Conservation (phyloP, 2,888 invertebrate genomes). For the Cheilosia vernalis region DNA sequence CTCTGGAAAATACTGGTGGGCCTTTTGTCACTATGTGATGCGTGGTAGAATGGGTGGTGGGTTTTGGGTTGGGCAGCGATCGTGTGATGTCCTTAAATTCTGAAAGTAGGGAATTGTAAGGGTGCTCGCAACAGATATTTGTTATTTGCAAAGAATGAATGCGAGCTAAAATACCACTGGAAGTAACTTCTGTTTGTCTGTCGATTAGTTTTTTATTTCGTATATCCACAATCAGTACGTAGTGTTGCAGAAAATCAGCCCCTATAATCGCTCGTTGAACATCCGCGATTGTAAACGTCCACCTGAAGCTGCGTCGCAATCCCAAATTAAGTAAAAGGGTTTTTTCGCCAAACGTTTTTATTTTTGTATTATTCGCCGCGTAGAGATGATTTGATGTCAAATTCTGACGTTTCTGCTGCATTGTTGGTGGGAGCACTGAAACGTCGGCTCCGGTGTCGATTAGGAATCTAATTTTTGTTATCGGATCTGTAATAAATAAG, state of each 20-base stretch:
- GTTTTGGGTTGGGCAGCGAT: neutral
- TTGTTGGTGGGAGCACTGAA: no score
- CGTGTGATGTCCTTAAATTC: conserved; percentile 18
- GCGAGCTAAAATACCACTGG: neutral
- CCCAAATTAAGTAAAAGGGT: neutral
- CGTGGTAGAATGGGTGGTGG: neutral
- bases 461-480: no score
- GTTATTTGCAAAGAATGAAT: conserved; percentile 7
- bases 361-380: conserved; percentile 18
- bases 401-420: neutral
- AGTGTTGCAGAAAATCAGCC: conserved; percentile 9
- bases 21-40: conserved; percentile 6
- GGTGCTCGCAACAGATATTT: conserved; percentile 15
- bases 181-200: no score
- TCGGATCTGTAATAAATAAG: no score
- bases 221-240: conserved; percentile 20
- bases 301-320: conserved; percentile 16
- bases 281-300: conserved; percentile 3
- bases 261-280: conserved; percentile 4
- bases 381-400: neutral
- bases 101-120: conserved; percentile 20
- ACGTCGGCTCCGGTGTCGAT: no score
- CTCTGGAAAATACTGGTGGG: neutral
- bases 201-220: no score
- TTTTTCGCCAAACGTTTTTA: conserved; percentile 12